Evolutionary conservation across 2,797 vertebrate species (phyloP).

Genomic region (Loris lydekkerianus): DNA sequence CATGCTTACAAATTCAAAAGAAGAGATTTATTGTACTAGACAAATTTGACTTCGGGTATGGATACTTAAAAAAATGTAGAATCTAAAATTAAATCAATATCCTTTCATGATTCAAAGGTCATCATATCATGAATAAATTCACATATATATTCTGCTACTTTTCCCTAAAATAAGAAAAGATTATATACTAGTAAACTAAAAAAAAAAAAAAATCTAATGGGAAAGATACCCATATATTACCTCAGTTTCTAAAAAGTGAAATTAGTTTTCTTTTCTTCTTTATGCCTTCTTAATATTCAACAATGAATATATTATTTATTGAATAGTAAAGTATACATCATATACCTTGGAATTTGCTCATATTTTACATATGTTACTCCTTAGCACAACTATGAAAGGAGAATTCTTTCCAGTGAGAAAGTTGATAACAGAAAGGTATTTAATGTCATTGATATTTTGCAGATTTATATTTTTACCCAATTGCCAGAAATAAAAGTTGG

Average conservation of each 20-base stretch:
- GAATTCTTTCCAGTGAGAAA: neutral
- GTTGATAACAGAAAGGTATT: neutral
- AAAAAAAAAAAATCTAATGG: neutral
- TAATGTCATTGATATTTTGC: neutral
- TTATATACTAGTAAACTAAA: neutral
- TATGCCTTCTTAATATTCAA: neutral
- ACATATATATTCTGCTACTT: neutral
- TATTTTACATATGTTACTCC: neutral
- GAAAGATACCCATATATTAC: neutral
- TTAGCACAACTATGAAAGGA: neutral
- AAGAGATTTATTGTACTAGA: neutral
- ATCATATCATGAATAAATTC: slow-evolving; percentile 31
- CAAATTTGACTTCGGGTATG: neutral
- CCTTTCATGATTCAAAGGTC: neutral
- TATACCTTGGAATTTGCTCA: neutral
- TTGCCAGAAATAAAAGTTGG: neutral
- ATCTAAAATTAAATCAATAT: slow-evolving; percentile 34
- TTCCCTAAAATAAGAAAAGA: neutral
- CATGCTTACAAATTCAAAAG: neutral
- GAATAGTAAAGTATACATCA: neutral
- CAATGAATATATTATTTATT: neutral
- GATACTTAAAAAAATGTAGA: neutral
- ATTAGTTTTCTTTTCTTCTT: neutral
- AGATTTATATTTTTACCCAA: slow-evolving; percentile 6
- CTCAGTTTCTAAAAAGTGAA: slow-evolving; percentile 20